Base-by-base conservation (phyloP, 1,140 invertebrate species). In the Listronotus bonariensis region DNA sequence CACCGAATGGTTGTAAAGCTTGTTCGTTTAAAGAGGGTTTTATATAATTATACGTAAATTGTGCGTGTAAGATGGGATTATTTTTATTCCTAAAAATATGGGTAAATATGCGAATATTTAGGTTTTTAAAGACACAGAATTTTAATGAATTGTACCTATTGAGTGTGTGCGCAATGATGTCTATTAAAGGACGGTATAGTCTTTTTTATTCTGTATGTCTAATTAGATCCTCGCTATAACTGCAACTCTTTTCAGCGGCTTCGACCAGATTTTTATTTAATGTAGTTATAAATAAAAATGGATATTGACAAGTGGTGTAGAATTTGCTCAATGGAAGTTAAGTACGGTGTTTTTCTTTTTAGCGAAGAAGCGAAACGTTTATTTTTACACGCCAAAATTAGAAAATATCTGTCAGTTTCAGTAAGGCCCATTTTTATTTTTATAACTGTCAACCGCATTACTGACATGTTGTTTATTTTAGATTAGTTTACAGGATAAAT, bases 401-500 rank as follows among this genome's bases (percentile, higher is more conserved):
- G 78, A 66, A 84, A 81, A 78, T 85, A 85, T 77, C 76, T 85
- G 45, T 80, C 80, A 68, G 81, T 85, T 57, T 75, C 79, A 78
- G 84, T 85, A 69, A 67, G 71, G 14, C 26, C 58, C 42, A 26
- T 49, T 45, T 58, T 53, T 42, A 57, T 57, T 57, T 1, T 57
- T 57, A 17, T 57, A 6, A 4, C 15, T 57, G 14, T 46, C 18
- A 17, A 17, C 17, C 9, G 14, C 3, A 14, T 14, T 46, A 17
- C 18, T 10, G 11, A 57, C 40, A 56, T 63, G n/a, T 49, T 42
- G 32, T 42, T 12, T 38, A 8, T 70, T 70, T 31, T 51, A 71
- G 69, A 63, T 71, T 52, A 63, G 57, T 31, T 70, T 75, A 38
- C 81, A 84, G 68, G 85, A 86, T 73, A 80, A 78, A 69, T 74